phyloP scores from a whole-genome alignment of 1,140 invertebrate species.

The Portunus trituberculatus region DNA sequence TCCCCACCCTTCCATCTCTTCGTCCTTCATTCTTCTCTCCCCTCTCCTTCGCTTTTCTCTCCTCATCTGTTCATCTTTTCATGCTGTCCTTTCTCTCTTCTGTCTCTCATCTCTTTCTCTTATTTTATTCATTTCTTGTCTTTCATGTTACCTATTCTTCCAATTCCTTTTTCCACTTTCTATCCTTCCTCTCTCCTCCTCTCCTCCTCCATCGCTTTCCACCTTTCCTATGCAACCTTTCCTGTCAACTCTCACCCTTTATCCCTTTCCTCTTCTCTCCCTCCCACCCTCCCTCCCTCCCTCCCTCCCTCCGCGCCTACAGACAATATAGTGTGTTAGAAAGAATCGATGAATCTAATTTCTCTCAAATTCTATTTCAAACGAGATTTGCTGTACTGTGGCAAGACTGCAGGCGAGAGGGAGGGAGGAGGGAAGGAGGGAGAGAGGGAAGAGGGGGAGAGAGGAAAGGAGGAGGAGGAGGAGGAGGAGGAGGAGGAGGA shows the following conservation, averaged over 20 bases:
- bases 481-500: neutral
- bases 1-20: neutral
- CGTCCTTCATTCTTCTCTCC: neutral
- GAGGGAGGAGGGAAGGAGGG: neutral
- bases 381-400: constrained; percentile 20
- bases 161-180: too few relatives aligned
- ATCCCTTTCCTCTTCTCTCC: too few relatives aligned
- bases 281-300: neutral
- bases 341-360: constrained; percentile 15
- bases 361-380: constrained; percentile 21
- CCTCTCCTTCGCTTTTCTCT: neutral
- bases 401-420: neutral
- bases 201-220: neutral
- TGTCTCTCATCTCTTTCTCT: neutral
- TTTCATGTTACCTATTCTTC: neutral
- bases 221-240: neutral
- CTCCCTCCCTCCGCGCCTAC: neutral
- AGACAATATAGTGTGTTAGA: neutral
- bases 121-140: neutral
- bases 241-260: too few relatives aligned
- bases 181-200: neutral
- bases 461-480: neutral
- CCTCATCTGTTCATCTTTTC: neutral
- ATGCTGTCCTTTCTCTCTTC: neutral
- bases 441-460: neutral